Percentiles rank a stretch among this genome's conserved stretches.
These are phyloP conservation scores for Clarias batrachus DNA, from an alignment of 2,113 vertebrate species.

Conservation along the genomic window DNA sequence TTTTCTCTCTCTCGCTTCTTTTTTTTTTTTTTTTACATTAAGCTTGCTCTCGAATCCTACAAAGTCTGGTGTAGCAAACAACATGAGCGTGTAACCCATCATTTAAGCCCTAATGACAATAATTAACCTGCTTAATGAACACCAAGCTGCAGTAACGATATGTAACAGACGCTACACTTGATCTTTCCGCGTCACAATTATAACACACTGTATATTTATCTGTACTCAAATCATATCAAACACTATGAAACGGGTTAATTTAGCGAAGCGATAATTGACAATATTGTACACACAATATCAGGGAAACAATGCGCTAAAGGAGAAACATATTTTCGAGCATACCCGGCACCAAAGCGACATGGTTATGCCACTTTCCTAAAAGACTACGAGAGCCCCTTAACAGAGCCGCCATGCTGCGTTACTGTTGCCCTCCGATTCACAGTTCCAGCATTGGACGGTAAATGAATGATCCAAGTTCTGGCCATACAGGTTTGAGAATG, in stretches of 20 bases:
- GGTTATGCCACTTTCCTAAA: constrained; percentile 61
- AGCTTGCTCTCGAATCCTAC: background rate
- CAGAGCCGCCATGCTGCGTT: constrained; percentile 77
- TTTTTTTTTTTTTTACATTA: background rate
- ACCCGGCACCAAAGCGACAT: constrained; percentile 70
- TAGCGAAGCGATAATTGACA: too few species aligned
- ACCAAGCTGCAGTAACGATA: background rate
- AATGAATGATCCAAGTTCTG: constrained; percentile 23
- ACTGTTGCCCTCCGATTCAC: constrained; percentile 60
- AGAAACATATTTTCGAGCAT: constrained; percentile 6
- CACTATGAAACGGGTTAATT: background rate
- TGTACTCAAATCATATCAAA: background rate
- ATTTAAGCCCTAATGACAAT: constrained; percentile 5
- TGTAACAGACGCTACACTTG: background rate
- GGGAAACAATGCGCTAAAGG: background rate
- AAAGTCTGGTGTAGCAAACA: background rate
- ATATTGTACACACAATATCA: background rate
- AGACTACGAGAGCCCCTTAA: constrained; percentile 68
- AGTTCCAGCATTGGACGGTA: constrained; percentile 39
- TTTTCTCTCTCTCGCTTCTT: background rate
- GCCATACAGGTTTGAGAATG: constrained; percentile 55
- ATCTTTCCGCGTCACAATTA: too few species aligned
- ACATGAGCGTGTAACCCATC: background rate
- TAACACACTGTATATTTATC: background rate
- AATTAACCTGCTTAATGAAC: constrained; percentile 9